Evolutionary conservation across 1,140 invertebrate species (phyloP), one percentile per base, ranked within the genome.

Genomic region (Archivesica marissinica): DNA sequence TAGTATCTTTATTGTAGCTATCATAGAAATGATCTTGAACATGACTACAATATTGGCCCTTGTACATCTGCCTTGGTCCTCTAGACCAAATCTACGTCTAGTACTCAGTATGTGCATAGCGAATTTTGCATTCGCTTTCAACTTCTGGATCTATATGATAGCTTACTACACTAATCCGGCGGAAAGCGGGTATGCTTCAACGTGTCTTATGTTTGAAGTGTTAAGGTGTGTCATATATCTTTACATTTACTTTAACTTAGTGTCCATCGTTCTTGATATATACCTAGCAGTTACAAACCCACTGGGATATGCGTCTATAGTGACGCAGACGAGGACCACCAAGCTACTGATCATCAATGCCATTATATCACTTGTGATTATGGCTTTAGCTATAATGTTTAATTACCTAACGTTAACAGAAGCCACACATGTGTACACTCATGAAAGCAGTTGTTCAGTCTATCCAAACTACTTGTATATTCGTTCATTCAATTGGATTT

Each of bases 401-500:
- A 83, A 83, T 39, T 74, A 41, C 30, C 0, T 83, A 11, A 83
- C 80, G 23, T 35, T 83, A 39, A 33, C 66, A 9, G 70, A 56
- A 4, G 20, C 54, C 11, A 75, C 38, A 2, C 13, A 33, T 28
- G 68, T 74, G 39, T 23, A 61, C 28, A 59, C 50, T 17, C 68
- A 83, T 33, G 80, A 83, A 64, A 83, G 70, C 52, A 74, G 50
- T 35, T 83, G 80, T 44, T 83, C 80, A 1, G 44, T 83, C 7
- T 83, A 83, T 75, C 52, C 68, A 30, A 59, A 64, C 9, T 83
- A 59, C 64, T 23, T 83, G 50, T 83, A 83, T 30, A 83, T 83
- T 44, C 80, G 68, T 33, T 83, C 80, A 33, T 83, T 83, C 80
- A 83, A 83, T 30, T 83, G 80, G 80, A 83, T 83, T 59, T 83